Evolutionary conservation across 2,113 vertebrate species (phyloP), one percentile per base, ranked within the genome.

Genomic region (Asarcornis scutulata): DNA sequence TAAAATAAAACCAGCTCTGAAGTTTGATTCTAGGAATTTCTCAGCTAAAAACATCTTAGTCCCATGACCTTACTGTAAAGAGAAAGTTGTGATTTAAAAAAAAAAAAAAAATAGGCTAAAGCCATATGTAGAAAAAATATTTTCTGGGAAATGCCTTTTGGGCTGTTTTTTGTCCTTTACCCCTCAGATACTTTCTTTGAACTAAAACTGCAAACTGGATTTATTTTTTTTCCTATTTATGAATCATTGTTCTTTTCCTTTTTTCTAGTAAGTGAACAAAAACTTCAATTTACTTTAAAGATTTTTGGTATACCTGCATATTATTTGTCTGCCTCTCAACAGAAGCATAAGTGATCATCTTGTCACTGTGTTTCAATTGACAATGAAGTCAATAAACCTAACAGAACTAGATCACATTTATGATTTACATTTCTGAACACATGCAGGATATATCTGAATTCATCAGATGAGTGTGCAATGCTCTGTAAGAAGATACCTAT

Each of bases 281-380:
- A 75, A 58, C 11, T 40, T 32, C 1, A 25, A 63, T 73, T 95
- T 22, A 48, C n/a, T 91, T 76, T 20, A 48, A 18, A 22, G 7
- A 13, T 44, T 83, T 42, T 23, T 50, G 26, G 18, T 64, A 0
- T 38, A 44, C 17, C 36, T 5, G 5, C 62, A 26, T 40, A 27
- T 27, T 64, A 27, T 40, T 38, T 64, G 25, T 50, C 38, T 80
- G 4, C 14, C 17, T 58, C 53, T 62, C 71, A 60, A 27, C 32
- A 40, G 23, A 64, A 69, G 27, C 36, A 27, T n/a, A 74, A 52
- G 3, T 38, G 6, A 27, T 4, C 10, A 13, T 56, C 75, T 44
- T 40, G 69, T 38, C 38, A 34, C 0, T 0, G 6, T 4, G 23
- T 55, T 50, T 60, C 62, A 75, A 32, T 1, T 48, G 34, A 16